A percentile compares a stretch with the other conserved stretches of the same genome.
phyloP scores from a whole-genome alignment of 2,888 invertebrate species.

The Tolmerus cingulatus region DNA sequence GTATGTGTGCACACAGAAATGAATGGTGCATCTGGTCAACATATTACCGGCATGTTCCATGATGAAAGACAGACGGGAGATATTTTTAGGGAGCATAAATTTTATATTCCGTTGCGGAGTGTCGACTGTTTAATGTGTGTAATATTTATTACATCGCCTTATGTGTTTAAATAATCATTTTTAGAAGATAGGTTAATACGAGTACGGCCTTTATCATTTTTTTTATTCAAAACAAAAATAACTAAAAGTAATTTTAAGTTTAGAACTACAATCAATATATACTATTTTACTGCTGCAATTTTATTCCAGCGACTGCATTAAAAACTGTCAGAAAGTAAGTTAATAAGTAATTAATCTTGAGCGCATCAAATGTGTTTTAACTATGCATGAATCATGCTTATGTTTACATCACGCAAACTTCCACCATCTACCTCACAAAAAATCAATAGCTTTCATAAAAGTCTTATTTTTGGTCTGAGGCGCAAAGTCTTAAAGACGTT shows the following conservation, averaged over 20 bases:
- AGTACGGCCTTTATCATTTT: not conserved
- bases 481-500: not conserved
- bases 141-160: not conserved
- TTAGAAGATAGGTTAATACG: not conserved
- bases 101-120: not conserved
- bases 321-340: not conserved
- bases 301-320: not conserved
- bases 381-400: not conserved
- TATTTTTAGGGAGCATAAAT: conserved; percentile 1
- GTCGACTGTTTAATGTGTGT: not conserved
- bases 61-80: not conserved
- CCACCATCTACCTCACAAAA: not conserved
- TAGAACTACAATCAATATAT: not conserved
- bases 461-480: not conserved
- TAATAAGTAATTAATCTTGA: not conserved
- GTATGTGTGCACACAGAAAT: no score
- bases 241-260: not conserved
- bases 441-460: not conserved
- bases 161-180: not conserved
- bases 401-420: not conserved
- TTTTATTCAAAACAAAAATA: not conserved
- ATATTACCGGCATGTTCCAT: not conserved
- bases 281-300: not conserved
- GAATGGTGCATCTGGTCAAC: not conserved
- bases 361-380: not conserved